These are phyloP conservation scores for Drosophila percnosoma DNA, from an alignment of 2,888 invertebrate genomes.

Conservation along the genomic window DNA sequence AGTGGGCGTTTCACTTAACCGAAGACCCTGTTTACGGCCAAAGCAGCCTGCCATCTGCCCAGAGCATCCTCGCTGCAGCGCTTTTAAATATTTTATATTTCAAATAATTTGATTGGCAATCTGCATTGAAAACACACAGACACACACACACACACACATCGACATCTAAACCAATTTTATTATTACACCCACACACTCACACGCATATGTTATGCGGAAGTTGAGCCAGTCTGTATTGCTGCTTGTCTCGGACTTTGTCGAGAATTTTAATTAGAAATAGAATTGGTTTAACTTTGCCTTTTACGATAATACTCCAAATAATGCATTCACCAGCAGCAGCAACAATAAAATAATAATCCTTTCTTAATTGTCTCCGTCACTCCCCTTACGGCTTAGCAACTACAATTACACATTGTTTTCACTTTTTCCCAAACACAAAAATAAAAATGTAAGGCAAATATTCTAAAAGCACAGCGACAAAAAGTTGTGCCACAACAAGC, in stretches of 20 bases:
- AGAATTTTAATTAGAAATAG: slow-evolving; percentile 6
- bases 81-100: slow-evolving; percentile 70
- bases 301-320: not conserved
- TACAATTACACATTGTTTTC: not conserved
- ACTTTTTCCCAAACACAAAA: not conserved
- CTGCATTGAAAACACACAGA: slow-evolving; percentile 39
- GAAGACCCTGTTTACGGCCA: slow-evolving; percentile 22
- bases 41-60: slow-evolving; percentile 2
- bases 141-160: not conserved
- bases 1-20: slow-evolving; percentile 3
- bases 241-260: not conserved
- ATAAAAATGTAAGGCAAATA: not conserved
- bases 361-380: not conserved
- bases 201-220: not conserved
- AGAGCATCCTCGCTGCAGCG: slow-evolving; percentile 40
- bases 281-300: not conserved
- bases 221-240: not conserved
- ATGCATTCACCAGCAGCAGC: not conserved
- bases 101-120: slow-evolving; percentile 77
- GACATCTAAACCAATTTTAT: not conserved
- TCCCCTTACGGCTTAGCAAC: not conserved
- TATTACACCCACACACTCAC: not conserved
- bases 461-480: not conserved
- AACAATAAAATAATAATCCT: not conserved
- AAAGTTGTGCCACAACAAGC: not conserved